Percentiles rank a stretch among this genome's conserved stretches.
These are phyloP conservation scores for Phaonia tiefii DNA, from an alignment of 2,888 invertebrate species.

Conservation along the genomic window DNA sequence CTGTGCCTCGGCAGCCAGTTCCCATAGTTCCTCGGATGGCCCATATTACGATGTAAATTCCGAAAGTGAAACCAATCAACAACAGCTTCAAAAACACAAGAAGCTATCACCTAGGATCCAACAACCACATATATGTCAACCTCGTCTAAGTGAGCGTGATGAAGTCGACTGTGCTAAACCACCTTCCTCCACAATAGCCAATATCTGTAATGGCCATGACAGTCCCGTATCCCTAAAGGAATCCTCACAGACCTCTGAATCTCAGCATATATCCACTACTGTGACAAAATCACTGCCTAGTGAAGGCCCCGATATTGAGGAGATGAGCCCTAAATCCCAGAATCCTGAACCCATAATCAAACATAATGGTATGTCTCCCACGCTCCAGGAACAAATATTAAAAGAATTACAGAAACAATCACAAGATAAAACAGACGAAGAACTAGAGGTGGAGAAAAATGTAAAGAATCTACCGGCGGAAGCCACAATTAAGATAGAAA, in stretches of 20 bases:
- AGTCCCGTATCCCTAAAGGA: neutral
- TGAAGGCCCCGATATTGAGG: constrained; percentile 48
- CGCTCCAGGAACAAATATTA: constrained; percentile 45
- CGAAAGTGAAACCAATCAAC: constrained; percentile 64
- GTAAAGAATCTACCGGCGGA: neutral
- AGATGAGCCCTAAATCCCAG: neutral
- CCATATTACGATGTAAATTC: constrained; percentile 81
- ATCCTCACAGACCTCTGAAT: neutral
- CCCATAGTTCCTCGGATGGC: constrained; percentile 81
- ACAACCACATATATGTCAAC: constrained; percentile 31
- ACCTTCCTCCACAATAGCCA: neutral
- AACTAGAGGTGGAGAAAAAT: constrained; percentile 32
- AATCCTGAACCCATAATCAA: constrained; percentile 35
- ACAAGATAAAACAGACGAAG: constrained; percentile 23
- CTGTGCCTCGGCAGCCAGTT: constrained; percentile 81
- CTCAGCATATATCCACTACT: constrained; percentile 35
- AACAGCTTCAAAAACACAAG: constrained; percentile 49
- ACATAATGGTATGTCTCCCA: constrained; percentile 13
- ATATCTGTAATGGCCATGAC: constrained; percentile 48
- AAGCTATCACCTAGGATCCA: constrained; percentile 17
- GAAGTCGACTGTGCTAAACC: constrained; percentile 44
- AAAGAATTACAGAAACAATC: constrained; percentile 55
- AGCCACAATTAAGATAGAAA: constrained; percentile 17
- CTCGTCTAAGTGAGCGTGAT: constrained; percentile 44
- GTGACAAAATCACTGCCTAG: constrained; percentile 56